Base-by-base conservation (phyloP, 2,888 invertebrate species). In the Strigamia transsilvanica region DNA sequence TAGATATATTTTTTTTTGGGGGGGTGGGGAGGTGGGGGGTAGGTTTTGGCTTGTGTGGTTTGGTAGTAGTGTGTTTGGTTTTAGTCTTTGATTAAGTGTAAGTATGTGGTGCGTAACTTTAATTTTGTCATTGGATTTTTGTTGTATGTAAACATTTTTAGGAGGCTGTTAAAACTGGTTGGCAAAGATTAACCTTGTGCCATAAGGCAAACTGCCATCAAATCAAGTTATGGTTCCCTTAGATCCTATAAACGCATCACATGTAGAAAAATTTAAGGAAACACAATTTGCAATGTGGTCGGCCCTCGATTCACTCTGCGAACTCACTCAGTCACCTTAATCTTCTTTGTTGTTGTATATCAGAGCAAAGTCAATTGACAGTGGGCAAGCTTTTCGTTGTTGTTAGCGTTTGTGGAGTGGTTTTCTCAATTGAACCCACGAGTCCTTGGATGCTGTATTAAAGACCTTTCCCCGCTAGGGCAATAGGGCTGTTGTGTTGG, bases 401-500 rank as follows among this genome's bases (percentile, higher is more conserved):
- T 61, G 61, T 61, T 61, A 21, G 61, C 61, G 61, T 61, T 61
- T 61, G 61, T 61, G 23, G 61, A 61, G 61, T 61, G 61, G 61
- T 61, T 61, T 61, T 61, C 61, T n/a, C 61, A 61, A 61, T 61
- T 61, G 61, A 61, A 61, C 61, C 61, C 18, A 61, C 61, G 61
- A 61, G 61, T 61, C 61, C 61, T 61, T 61, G 61, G 61, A 61
- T 61, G 61, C 61, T 6, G 61, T 23, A 61, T 61, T 61, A 61
- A 42, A 61, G 61, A 61, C 61, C 61, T 61, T 61, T 61, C 61
- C 61, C 61, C 23, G 61, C 61, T 61, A 61, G 61, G 61, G 61
- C 61, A 61, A 61, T 61, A 61, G 61, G 61, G 61, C 61, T 61
- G 61, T 61, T 61, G 61, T 61, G 61, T 61, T 61, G 61, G 61